Percentiles rank a stretch among this genome's conserved stretches.
These are phyloP conservation scores for Drosophila falleni DNA, from an alignment of 2,888 invertebrate genomes.

Conservation along the genomic window DNA sequence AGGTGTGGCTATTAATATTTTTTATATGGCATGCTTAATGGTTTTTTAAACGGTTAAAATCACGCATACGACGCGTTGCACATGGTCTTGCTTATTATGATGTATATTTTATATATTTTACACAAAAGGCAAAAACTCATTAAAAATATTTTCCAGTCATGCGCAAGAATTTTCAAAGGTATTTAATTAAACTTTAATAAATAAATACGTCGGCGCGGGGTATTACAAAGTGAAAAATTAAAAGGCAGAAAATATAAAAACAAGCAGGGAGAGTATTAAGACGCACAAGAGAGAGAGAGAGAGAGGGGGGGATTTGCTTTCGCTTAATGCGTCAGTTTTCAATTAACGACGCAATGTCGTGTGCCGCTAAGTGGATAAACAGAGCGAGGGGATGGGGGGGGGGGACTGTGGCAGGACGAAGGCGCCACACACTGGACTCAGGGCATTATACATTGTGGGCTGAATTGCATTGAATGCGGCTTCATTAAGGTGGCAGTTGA, in stretches of 20 bases:
- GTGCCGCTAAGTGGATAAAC: slow-evolving; percentile 73
- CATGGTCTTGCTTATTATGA: slow-evolving; percentile 16
- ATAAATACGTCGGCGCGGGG: slow-evolving; percentile 48
- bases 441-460: slow-evolving; percentile 4
- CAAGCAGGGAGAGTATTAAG: slow-evolving; percentile 4
- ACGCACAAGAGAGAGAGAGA: not conserved
- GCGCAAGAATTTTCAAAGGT: slow-evolving; percentile 73
- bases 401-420: not conserved
- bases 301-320: slow-evolving; percentile 28
- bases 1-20: slow-evolving; percentile 9
- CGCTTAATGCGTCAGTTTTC: slow-evolving; percentile 75
- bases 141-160: slow-evolving; percentile 74
- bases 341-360: slow-evolving; percentile 68
- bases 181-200: slow-evolving; percentile 79
- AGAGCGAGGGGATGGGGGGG: not conserved
- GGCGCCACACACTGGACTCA: slow-evolving; percentile 21
- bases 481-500: slow-evolving; percentile 68
- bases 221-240: slow-evolving; percentile 58
- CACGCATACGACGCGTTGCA: slow-evolving; percentile 50
- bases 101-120: slow-evolving; percentile 38
- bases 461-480: slow-evolving; percentile 66
- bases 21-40: slow-evolving; percentile 24
- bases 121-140: slow-evolving; percentile 73
- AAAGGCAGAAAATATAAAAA: slow-evolving; percentile 51
- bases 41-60: slow-evolving; percentile 51